Conservation (phyloP, 2,113 vertebrate species). For the Nymphicus hollandicus region DNA sequence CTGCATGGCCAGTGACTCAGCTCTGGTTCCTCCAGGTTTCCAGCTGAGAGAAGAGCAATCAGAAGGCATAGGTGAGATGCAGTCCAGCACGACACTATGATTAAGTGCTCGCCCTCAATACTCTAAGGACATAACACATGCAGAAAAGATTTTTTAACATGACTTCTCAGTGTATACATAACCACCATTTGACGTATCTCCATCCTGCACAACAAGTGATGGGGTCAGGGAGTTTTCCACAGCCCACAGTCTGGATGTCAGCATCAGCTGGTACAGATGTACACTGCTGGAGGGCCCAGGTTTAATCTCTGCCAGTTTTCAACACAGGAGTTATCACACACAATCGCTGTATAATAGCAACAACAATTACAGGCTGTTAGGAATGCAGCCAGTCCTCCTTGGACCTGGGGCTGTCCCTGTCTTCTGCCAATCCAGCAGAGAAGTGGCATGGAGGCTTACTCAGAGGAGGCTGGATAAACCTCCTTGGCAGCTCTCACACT, state of each 20-base stretch:
- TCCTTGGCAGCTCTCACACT: neutral
- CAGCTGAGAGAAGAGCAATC: neutral
- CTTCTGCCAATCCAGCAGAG: neutral
- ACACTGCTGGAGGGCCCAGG: neutral
- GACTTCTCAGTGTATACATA: neutral
- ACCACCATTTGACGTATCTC: neutral
- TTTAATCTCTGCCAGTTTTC: neutral
- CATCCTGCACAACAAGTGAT: neutral
- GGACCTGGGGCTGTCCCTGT: neutral
- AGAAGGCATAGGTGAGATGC: neutral
- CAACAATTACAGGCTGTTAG: conserved; percentile 5
- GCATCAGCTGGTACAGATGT: neutral
- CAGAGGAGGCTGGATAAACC: neutral
- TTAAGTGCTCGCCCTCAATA: neutral
- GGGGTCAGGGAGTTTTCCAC: neutral
- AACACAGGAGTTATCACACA: neutral
- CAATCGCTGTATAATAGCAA: neutral
- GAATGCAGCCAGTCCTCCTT: neutral
- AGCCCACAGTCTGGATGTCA: neutral
- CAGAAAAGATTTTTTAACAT: neutral
- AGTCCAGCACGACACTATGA: neutral
- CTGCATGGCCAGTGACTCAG: neutral
- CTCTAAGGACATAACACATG: neutral
- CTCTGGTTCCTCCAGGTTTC: neutral
- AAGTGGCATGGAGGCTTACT: neutral